These are phyloP conservation scores for Drosophila lutescens DNA, from an alignment of 2,888 invertebrate genomes.

Conservation along the genomic window DNA sequence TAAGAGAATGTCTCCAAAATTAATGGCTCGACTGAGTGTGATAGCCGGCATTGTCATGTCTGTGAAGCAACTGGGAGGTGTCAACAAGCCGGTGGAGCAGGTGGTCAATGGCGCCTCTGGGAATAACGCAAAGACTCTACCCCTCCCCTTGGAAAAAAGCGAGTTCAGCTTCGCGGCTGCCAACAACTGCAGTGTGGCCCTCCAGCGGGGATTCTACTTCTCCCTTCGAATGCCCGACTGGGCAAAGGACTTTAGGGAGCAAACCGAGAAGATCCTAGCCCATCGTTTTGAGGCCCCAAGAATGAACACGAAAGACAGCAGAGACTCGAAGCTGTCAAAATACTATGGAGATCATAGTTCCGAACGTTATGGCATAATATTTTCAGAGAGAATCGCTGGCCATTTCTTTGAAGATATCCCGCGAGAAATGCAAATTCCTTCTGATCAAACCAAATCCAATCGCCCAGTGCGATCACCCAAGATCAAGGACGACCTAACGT, in stretches of 20 bases:
- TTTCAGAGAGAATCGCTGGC: not conserved
- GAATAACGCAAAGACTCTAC: not conserved
- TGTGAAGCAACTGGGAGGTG: conserved; percentile 30
- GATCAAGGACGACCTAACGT: conserved; percentile 62
- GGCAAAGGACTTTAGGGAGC: conserved; percentile 29
- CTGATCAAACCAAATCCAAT: not conserved
- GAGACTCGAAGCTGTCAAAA: not conserved
- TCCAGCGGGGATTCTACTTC: conserved; percentile 45
- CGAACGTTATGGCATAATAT: conserved; percentile 14
- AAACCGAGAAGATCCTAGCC: conserved; percentile 37
- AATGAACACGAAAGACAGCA: not conserved
- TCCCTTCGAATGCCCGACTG: conserved; percentile 53
- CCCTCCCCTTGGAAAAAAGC: not conserved
- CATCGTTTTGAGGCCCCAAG: not conserved
- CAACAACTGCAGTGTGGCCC: conserved; percentile 30
- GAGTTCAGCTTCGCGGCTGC: conserved; percentile 24
- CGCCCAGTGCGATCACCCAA: conserved; percentile 35
- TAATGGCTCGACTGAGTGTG: conserved; percentile 19
- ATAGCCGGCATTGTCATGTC: conserved; percentile 24
- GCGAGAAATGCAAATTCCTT: not conserved
- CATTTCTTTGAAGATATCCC: conserved; percentile 12
- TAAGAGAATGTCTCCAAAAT: not conserved
- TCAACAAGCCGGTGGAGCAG: conserved; percentile 17
- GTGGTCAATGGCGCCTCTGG: not conserved
- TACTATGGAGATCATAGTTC: conserved; percentile 7